Evolutionary conservation across 2,113 vertebrate species (phyloP), one percentile per base, ranked within the genome.

Genomic region (Chascanopsetta lugubris): DNA sequence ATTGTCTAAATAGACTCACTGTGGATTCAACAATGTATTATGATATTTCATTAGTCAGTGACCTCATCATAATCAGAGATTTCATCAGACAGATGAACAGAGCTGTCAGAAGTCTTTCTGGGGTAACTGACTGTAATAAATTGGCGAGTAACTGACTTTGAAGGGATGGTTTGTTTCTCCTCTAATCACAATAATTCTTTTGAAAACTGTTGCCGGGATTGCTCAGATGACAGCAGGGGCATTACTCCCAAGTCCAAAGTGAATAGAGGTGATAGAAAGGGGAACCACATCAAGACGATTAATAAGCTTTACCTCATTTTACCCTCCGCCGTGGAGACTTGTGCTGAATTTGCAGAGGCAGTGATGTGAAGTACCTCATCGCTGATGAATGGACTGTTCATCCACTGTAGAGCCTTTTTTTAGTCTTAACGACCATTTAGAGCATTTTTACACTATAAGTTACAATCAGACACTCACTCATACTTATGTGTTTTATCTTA

Each of bases 41-140:
- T 27, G 53, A 42, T 24, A 32, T 56, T 74, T 61, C 32, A 61
- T 62, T 43, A 12, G 50, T 49, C 50, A 51, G 15, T 15, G 13
- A 38, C 34, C 34, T 38, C 34, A 13, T 38, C 34, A 63, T 51
- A 3, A 13, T 42, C 38, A n/a, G 17, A 42, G 6, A 13, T 42
- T 2, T n/a, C 38, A 7, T 17, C 38, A 42, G 15, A 17, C 38
- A 42, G 17, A 42, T 1, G 2, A 42, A 18, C 4, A 8, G 34
- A 38, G 4, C 13, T 38, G 13, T 38, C 15, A 15, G 34, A 38
- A 38, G 13, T 34, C 10, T 13, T 4, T 38, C 0, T 15, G 13
- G 36, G 5, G 12, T 15, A 38, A 38, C 32, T 11, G 32, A 17
- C 36, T 38, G 13, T 38, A 15, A 17, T 38, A 17, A 38, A 38